A percentile compares a stretch with the other conserved stretches of the same genome.
These are phyloP conservation scores for Anolis apletophallus DNA, from an alignment of 2,797 vertebrate species.

Conservation along the genomic window DNA sequence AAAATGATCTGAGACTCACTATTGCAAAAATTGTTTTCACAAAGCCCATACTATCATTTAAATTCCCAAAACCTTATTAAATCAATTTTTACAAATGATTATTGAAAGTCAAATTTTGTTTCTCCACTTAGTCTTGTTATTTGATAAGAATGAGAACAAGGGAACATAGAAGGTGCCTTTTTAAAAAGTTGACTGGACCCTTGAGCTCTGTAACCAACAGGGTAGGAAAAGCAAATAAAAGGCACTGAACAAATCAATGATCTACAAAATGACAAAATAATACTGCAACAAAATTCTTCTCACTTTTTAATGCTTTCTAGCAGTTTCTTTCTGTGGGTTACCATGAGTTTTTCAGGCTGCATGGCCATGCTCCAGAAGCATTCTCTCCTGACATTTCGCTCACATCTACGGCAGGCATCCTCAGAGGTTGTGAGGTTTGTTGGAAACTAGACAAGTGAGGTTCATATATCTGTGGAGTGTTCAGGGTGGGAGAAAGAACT, in stretches of 20 bases:
- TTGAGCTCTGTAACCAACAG: conserved; percentile 50
- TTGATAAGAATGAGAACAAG: background rate
- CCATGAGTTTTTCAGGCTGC: too few species aligned
- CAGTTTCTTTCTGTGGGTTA: background rate
- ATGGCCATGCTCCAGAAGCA: too few species aligned
- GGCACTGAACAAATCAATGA: conserved; percentile 39
- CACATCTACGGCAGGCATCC: too few species aligned
- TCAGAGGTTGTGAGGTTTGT: too few species aligned
- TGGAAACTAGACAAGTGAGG: too few species aligned
- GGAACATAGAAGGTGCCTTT: conserved; percentile 1
- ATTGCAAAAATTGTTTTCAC: background rate
- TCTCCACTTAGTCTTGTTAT: background rate
- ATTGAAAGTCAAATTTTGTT: background rate
- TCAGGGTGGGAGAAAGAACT: too few species aligned
- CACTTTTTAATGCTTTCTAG: background rate
- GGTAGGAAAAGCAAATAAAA: conserved; percentile 60
- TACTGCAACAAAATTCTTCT: background rate
- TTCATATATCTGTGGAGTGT: too few species aligned
- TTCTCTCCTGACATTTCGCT: too few species aligned
- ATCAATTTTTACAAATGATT: background rate
- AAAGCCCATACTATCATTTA: background rate
- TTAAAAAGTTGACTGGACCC: conserved; percentile 24
- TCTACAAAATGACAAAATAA: conserved; percentile 34
- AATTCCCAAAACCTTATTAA: background rate
- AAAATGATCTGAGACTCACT: background rate